These are phyloP conservation scores for Galbula dea DNA, from an alignment of 2,113 vertebrate genomes.

Conservation along the genomic window DNA sequence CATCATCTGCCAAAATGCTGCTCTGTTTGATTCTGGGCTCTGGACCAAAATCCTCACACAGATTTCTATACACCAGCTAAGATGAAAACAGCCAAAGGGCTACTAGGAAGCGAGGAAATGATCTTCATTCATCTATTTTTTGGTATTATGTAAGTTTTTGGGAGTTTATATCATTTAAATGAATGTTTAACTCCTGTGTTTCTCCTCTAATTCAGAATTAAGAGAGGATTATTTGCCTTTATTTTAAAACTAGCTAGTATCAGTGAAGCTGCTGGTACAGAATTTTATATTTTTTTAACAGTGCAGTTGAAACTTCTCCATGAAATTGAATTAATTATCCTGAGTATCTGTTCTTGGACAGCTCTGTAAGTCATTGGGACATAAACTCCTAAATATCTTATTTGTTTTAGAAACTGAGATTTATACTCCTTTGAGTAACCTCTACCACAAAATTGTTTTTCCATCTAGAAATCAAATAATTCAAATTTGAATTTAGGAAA, in stretches of 20 bases:
- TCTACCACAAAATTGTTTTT: neutral
- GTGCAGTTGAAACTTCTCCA: neutral
- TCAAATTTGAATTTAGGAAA: neutral
- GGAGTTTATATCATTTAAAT: neutral
- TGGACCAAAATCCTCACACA: neutral
- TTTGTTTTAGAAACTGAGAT: neutral
- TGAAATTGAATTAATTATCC: neutral
- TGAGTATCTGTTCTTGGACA: neutral
- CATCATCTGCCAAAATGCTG: neutral
- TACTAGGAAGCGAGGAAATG: too few species aligned
- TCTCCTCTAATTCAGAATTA: neutral
- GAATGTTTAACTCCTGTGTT: neutral
- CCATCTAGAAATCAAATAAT: neutral
- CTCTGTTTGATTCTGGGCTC: too few species aligned
- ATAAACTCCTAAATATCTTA: neutral
- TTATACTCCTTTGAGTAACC: neutral
- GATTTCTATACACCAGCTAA: neutral
- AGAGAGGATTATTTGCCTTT: neutral
- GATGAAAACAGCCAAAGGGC: neutral
- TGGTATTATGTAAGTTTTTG: neutral
- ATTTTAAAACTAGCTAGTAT: neutral
- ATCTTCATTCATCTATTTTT: too few species aligned
- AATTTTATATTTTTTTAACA: neutral
- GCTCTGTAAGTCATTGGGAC: neutral
- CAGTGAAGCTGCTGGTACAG: neutral